Percentiles rank a stretch among this genome's conserved stretches.
phyloP scores from a whole-genome alignment of 2,888 invertebrate genomes.

The Unio delphinus region DNA sequence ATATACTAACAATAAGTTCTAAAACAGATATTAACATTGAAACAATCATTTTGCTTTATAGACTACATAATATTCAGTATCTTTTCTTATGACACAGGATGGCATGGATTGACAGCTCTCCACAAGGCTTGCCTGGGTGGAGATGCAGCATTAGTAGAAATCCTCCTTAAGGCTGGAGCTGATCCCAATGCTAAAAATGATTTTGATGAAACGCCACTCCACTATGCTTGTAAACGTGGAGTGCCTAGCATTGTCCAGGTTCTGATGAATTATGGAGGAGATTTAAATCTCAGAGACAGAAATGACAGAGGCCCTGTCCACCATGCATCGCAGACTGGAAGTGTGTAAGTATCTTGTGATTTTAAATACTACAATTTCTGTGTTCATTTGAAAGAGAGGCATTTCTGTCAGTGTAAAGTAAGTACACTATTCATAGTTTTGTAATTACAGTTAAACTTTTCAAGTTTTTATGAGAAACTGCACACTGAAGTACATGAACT shows the following conservation, averaged over 20 bases:
- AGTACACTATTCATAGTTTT: too few species aligned
- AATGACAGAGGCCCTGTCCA: slow-evolving; percentile 56
- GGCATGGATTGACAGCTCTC: slow-evolving; percentile 64
- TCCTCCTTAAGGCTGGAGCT: slow-evolving; percentile 58
- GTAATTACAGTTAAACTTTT: too few species aligned
- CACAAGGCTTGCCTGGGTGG: slow-evolving; percentile 66
- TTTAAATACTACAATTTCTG: too few species aligned
- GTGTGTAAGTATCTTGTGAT: slow-evolving; percentile 57
- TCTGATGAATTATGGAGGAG: slow-evolving; percentile 57
- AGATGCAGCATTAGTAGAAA: slow-evolving; percentile 46
- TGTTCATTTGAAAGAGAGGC: too few species aligned
- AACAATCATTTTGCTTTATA: too few species aligned
- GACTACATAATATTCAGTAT: too few species aligned
- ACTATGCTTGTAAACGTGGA: slow-evolving; percentile 66
- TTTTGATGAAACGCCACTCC: slow-evolving; percentile 65
- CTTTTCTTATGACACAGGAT: slow-evolving; percentile 47
- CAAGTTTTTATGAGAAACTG: too few species aligned
- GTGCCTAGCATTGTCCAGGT: slow-evolving; percentile 55
- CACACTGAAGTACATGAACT: too few species aligned
- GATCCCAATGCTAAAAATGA: slow-evolving; percentile 63
- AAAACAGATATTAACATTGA: too few species aligned
- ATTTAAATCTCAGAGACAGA: slow-evolving; percentile 53
- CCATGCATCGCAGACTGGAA: slow-evolving; percentile 66
- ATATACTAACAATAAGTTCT: too few species aligned
- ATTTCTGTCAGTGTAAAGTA: too few species aligned